Evolutionary conservation across 2,888 invertebrate genomes (phyloP).

Genomic region (Gasteruption jaculator): DNA sequence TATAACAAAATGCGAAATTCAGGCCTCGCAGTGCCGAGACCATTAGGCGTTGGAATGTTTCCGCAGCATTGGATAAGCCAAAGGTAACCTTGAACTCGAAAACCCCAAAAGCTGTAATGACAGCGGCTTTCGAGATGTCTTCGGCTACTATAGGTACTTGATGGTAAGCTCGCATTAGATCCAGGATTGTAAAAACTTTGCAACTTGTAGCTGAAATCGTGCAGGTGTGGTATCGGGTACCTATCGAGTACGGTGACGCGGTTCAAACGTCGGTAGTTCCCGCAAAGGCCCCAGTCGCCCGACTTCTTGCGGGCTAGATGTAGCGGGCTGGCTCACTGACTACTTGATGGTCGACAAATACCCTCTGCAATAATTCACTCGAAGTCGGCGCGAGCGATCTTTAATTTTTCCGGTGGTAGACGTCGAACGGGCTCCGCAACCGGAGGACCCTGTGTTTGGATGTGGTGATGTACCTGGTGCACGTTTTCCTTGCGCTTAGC

Average conservation of each 20-base stretch:
- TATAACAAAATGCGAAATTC: too few species aligned
- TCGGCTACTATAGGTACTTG: neutral
- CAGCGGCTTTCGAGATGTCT: neutral
- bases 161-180: slow-evolving; percentile 12
- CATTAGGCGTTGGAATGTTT: too few species aligned
- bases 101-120: neutral
- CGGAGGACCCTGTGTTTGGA: slow-evolving; percentile 33
- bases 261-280: slow-evolving; percentile 15
- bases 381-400: slow-evolving; percentile 32
- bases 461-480: slow-evolving; percentile 24
- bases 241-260: slow-evolving; percentile 11
- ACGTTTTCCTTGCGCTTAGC: slow-evolving; percentile 8
- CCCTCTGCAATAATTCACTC: slow-evolving; percentile 31
- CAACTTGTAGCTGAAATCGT: slow-evolving; percentile 12
- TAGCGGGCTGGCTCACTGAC: slow-evolving; percentile 31
- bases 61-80: too few species aligned
- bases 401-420: slow-evolving; percentile 31
- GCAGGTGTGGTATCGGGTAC: slow-evolving; percentile 13
- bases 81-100: neutral
- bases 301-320: slow-evolving; percentile 12
- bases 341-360: slow-evolving; percentile 29
- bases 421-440: slow-evolving; percentile 30
- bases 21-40: too few species aligned
- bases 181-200: slow-evolving; percentile 15
- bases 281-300: slow-evolving; percentile 12